These are phyloP conservation scores for Eristalinus aeneus DNA, from an alignment of 2,888 invertebrate genomes.

Conservation along the genomic window DNA sequence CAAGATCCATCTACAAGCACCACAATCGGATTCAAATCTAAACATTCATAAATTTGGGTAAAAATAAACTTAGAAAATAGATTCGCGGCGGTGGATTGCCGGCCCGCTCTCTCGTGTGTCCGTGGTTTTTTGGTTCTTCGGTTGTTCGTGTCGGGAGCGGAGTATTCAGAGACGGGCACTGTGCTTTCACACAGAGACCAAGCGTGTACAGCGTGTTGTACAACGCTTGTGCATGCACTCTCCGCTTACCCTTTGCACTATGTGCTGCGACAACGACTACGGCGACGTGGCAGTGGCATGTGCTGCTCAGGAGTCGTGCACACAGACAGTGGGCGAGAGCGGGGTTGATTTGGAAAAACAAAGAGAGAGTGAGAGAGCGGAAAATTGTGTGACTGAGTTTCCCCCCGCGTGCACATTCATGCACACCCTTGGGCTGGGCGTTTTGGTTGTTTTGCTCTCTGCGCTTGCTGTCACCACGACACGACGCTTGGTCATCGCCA, in stretches of 20 bases:
- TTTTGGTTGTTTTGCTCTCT: not conserved
- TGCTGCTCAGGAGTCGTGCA: not conserved
- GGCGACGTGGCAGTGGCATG: not conserved
- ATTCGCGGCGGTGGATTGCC: slow-evolving; percentile 69
- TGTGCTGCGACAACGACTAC: not conserved
- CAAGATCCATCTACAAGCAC: slow-evolving; percentile 67
- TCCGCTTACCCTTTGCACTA: slow-evolving; percentile 42
- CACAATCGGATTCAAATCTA: slow-evolving; percentile 70
- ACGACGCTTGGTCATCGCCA: slow-evolving; percentile 19
- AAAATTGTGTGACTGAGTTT: slow-evolving; percentile 36
- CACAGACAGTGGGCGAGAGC: not conserved
- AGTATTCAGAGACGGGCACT: slow-evolving; percentile 38
- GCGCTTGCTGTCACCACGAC: slow-evolving; percentile 9
- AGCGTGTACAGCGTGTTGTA: slow-evolving; percentile 62
- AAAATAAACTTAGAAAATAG: slow-evolving; percentile 71
- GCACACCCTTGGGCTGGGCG: not conserved
- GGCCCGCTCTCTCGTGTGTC: slow-evolving; percentile 10
- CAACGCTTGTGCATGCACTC: slow-evolving; percentile 31
- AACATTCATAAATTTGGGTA: slow-evolving; percentile 71
- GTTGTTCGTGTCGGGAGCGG: slow-evolving; percentile 5
- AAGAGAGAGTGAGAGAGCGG: not conserved
- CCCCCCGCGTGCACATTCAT: not conserved
- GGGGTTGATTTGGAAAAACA: not conserved
- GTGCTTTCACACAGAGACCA: slow-evolving; percentile 61
- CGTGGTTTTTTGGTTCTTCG: not conserved